A percentile compares a stretch with the other conserved stretches of the same genome.
Evolutionary conservation across 2,888 invertebrate genomes (phyloP).

Genomic region (Drosophila gaucha): DNA sequence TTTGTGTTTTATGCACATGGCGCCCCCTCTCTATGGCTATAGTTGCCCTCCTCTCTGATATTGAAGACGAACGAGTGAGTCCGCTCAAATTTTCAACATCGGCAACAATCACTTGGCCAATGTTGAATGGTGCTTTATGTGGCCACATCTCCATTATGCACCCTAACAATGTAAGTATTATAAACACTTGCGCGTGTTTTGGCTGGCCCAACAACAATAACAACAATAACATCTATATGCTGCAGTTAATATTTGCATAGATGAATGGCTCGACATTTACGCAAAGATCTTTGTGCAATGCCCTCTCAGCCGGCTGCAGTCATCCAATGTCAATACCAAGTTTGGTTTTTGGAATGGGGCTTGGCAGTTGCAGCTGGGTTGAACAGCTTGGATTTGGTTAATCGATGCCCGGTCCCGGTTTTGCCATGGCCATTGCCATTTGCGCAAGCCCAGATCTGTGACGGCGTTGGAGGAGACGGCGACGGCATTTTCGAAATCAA

Average conservation of each 20-base stretch:
- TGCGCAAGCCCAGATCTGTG: slow-evolving; percentile 70
- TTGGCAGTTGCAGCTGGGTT: slow-evolving; percentile 16
- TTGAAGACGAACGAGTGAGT: slow-evolving; percentile 49
- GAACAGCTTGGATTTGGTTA: slow-evolving; percentile 16
- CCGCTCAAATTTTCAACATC: slow-evolving; percentile 46
- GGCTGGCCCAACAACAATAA: slow-evolving; percentile 12
- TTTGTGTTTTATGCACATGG: slow-evolving; percentile 15
- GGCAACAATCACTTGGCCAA: slow-evolving; percentile 58
- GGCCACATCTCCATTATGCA: slow-evolving; percentile 35
- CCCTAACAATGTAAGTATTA: slow-evolving; percentile 45
- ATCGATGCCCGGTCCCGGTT: slow-evolving; percentile 35
- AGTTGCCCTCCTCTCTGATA: background rate
- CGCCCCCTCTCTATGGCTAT: background rate
- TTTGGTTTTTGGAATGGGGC: slow-evolving; percentile 23
- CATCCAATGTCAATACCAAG: slow-evolving; percentile 58
- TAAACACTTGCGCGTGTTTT: slow-evolving; percentile 37
- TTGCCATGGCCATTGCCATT: slow-evolving; percentile 48
- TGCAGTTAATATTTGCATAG: slow-evolving; percentile 37
- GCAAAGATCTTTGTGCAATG: slow-evolving; percentile 54
- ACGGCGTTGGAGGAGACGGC: slow-evolving; percentile 20
- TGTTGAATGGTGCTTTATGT: slow-evolving; percentile 51
- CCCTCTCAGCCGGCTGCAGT: slow-evolving; percentile 29
- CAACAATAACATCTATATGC: slow-evolving; percentile 5
- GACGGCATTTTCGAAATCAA: slow-evolving; percentile 77
- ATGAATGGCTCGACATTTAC: slow-evolving; percentile 50